These are phyloP conservation scores for Tinea trinotella DNA, from an alignment of 2,888 invertebrate species.

Conservation along the genomic window DNA sequence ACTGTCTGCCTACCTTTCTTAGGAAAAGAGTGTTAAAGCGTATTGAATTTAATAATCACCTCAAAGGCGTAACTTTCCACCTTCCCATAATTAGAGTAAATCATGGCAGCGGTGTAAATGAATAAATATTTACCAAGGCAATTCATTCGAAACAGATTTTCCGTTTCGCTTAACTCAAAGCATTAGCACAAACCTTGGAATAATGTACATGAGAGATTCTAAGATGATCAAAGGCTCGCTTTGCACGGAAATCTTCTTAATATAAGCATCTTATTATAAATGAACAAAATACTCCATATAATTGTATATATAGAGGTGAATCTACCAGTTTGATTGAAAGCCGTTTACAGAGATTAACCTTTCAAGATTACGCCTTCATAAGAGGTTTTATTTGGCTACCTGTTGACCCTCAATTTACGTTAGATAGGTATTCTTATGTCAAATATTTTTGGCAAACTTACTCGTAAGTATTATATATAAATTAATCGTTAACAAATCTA, in stretches of 20 bases:
- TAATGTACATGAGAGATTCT: not conserved
- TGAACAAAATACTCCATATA: not conserved
- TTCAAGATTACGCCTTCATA: not conserved
- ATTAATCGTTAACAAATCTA: no score
- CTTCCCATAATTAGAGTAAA: not conserved
- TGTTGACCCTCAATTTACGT: no score
- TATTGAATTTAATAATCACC: not conserved
- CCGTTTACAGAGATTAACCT: not conserved
- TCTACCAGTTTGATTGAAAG: conserved; percentile 1
- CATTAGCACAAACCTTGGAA: conserved; percentile 9
- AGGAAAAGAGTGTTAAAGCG: not conserved
- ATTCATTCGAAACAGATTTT: conserved; percentile 16
- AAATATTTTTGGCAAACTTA: no score
- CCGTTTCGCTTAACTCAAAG: conserved; percentile 13
- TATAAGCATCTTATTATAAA: conserved; percentile 9
- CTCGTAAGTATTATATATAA: no score
- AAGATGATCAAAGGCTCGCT: conserved; percentile 15
- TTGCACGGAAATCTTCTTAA: conserved; percentile 9
- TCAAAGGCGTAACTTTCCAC: not conserved
- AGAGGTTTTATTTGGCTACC: no score
- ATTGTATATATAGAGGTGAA: not conserved
- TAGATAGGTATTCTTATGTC: no score
- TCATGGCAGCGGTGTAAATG: conserved; percentile 1
- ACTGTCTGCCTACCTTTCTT: no score
- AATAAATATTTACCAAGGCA: conserved; percentile 11